Conservation (phyloP, 2,797 vertebrate species). For the Coccyzus lansbergi region DNA sequence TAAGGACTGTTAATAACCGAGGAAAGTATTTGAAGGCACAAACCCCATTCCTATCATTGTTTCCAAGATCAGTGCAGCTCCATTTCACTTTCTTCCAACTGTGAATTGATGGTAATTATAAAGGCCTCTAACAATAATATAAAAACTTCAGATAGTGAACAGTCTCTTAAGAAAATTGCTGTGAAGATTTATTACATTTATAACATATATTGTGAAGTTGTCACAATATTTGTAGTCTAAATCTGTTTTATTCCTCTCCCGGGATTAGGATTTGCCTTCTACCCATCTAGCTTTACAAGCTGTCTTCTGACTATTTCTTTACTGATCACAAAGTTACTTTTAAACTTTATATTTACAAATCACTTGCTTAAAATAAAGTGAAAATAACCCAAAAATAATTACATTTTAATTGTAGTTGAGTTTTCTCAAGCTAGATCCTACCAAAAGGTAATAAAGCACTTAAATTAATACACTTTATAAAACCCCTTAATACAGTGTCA, state of each 20-base stretch:
- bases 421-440: background rate
- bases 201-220: background rate
- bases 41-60: background rate
- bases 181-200: background rate
- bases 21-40: background rate
- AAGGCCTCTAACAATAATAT: background rate
- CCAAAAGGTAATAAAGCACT: slow-evolving; percentile 2
- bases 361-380: background rate
- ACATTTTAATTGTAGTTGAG: background rate
- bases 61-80: background rate
- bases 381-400: slow-evolving; percentile 13
- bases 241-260: background rate
- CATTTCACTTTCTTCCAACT: background rate
- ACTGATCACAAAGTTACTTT: background rate
- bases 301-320: background rate
- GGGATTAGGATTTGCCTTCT: background rate
- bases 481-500: background rate
- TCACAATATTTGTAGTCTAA: background rate
- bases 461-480: background rate
- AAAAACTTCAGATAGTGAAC: background rate
- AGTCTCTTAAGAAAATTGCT: background rate
- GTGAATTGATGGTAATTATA: background rate
- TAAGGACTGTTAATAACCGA: background rate
- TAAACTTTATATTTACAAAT: background rate
- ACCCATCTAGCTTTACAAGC: background rate